Evolutionary conservation across 2,113 vertebrate species (phyloP), one percentile per base, ranked within the genome.

Genomic region (Oreochromis tanganicae): DNA sequence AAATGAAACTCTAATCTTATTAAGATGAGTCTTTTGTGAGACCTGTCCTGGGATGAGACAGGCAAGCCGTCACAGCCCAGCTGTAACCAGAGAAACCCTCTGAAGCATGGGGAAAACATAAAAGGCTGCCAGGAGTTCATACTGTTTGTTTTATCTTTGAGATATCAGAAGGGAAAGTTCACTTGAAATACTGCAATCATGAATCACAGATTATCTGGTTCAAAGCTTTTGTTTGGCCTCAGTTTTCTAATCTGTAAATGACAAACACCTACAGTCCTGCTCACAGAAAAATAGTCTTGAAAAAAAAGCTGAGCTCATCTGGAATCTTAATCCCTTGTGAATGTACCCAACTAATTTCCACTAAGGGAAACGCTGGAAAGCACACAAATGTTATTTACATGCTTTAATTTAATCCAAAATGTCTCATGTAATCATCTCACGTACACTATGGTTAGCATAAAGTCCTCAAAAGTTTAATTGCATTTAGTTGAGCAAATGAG

Each of bases 391-490:
- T 66, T n/a, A 66, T 36, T 66, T 6, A 7, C 9, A n/a, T n/a
- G 17, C 17, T 66, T 66, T 66, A 36, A 66, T 66, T 32, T 2
- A 57, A 27, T 57, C 5, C 55, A 57, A 27, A 24, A 6, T 56
- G 11, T 12, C 3, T 27, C 57, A 34, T 19, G 17, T 36, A 5
- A 41, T 34, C 1, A 1, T 8, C 63, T n/a, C 63, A 41, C 34
- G 4, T 8, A 41, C 63, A 7, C 10, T 21, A 21, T 14, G 34
- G 19, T 41, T 21, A 21, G 19, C 36, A 21, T 21, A 0, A 41
- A 68, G 36, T 41, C 6, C 34, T 68, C 36, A 41, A 68, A 68
- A 13, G 36, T 14, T 41, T 21, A 41, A 24, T 1, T 21, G 63
- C 36, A 21, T 68, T 68, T 68, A 68, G 34, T 41, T 4, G 4